Percentiles rank a stretch among this genome's conserved stretches.
These are phyloP conservation scores for Stegostoma tigrinum DNA, from an alignment of 2,113 vertebrate species.

Conservation along the genomic window DNA sequence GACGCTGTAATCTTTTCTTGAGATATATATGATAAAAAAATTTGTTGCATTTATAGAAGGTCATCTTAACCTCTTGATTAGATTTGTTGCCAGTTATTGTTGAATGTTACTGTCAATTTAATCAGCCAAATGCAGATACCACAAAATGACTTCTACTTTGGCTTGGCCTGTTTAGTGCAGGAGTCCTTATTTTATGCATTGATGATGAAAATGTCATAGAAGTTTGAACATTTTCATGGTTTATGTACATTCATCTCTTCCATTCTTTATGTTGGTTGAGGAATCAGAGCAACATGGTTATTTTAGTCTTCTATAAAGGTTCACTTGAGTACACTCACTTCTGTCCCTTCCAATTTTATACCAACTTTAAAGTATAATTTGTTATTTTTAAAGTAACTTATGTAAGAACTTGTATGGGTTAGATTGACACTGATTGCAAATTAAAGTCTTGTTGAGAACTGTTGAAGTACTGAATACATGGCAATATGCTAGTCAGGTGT, in stretches of 20 bases:
- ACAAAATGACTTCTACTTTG: neutral
- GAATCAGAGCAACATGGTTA: neutral
- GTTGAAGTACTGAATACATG: neutral
- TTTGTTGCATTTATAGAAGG: neutral
- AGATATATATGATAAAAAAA: neutral
- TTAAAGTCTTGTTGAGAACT: neutral
- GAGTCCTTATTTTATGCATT: neutral
- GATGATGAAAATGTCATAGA: neutral
- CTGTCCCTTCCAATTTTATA: neutral
- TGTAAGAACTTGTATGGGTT: neutral
- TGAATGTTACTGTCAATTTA: neutral
- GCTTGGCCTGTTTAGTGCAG: neutral
- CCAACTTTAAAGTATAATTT: neutral
- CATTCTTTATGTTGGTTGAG: neutral
- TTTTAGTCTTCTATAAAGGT: neutral
- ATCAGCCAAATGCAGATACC: neutral
- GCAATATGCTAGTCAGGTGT: neutral
- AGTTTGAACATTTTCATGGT: neutral
- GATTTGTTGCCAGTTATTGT: neutral
- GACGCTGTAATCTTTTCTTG: neutral
- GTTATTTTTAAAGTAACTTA: neutral
- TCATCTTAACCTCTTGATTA: constrained; percentile 1
- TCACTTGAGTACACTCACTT: neutral
- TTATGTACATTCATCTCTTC: neutral
- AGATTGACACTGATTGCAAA: neutral